Evolutionary conservation across 2,113 vertebrate species (phyloP), one percentile per base, ranked within the genome.

Genomic region (Caretta caretta): DNA sequence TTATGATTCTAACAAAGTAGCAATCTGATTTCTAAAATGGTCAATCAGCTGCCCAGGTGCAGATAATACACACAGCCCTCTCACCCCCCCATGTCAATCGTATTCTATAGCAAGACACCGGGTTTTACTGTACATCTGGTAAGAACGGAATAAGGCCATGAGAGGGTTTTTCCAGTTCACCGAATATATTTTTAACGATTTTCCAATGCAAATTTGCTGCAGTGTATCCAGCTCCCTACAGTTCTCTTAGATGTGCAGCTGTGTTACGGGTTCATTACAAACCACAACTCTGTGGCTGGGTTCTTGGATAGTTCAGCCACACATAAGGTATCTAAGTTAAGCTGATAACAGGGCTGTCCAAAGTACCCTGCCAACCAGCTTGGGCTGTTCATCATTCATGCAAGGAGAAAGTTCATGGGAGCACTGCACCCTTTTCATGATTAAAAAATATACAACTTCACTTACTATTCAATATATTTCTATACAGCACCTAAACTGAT

Each of bases 401-500:
- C 16, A 57, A 27, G 25, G 56, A 56, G 22, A 56, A 56, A 56
- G 54, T 56, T 56, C 22, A 56, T 56, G 54, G 54, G 24, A 57
- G 56, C 56, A 24, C 7, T 27, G 56, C 56, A 57, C 10, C 56
- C 25, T 57, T 57, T 25, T 57, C 24, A 57, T 57, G 25, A 57
- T 27, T 27, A 27, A 57, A 25, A 49, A 85, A 8, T n/a, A 79
- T 8, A 19, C 27, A 79, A 50, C 8, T 78, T 88, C 57, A 17
- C 25, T 83, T 38, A 27, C 53, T 29, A 1, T 2, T 85, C 82
- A 96, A 8, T 54, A 38, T 35, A 13, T 24, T 54, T 24, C 35
- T 81, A n/a, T n/a, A 81, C 6, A 38, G 25, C 53, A 72, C 29
- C 50, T 89, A 0, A 0, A 82, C 69, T 0, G 2, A 53, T 54